A percentile compares a stretch with the other conserved stretches of the same genome.
Evolutionary conservation across 2,113 vertebrate genomes (phyloP).

Genomic region (Toxostoma redivivum): DNA sequence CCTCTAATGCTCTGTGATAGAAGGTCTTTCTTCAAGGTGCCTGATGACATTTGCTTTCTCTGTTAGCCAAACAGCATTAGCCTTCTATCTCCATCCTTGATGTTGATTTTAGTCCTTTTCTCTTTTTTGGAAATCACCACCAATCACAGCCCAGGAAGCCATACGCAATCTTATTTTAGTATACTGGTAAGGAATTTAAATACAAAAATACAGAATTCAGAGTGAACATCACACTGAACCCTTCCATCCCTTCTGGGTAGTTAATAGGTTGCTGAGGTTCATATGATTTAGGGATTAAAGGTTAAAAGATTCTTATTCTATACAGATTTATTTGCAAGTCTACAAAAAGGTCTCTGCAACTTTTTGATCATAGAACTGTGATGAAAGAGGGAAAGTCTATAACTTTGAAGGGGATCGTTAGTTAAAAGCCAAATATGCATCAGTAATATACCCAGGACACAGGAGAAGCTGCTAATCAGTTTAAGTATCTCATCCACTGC

Average conservation of each 20-base stretch:
- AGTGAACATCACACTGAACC: not conserved
- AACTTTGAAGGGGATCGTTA: not conserved
- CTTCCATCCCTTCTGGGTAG: not conserved
- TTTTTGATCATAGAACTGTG: not conserved
- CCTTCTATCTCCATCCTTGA: not conserved
- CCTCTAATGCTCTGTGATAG: not conserved
- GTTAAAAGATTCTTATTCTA: not conserved
- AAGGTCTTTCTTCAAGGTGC: not conserved
- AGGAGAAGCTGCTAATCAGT: not conserved
- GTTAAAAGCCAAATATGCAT: not conserved
- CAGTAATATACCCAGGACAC: not conserved
- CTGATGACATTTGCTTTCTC: not conserved
- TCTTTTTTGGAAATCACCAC: not conserved
- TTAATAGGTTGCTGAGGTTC: not conserved
- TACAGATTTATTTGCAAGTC: not conserved
- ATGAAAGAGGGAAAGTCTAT: not conserved
- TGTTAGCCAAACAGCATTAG: not conserved
- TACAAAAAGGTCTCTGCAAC: not conserved
- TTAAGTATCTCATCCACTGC: not conserved
- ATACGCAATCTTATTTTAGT: not conserved
- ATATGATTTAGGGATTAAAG: not conserved
- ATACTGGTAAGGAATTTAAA: not conserved
- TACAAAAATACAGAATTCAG: not conserved
- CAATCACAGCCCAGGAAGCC: not conserved
- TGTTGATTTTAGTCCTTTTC: not conserved